phyloP scores from a whole-genome alignment of 30 jellyfish, hydroid and myxozoan genomes.

The Haliclystus octoradiatus region DNA sequence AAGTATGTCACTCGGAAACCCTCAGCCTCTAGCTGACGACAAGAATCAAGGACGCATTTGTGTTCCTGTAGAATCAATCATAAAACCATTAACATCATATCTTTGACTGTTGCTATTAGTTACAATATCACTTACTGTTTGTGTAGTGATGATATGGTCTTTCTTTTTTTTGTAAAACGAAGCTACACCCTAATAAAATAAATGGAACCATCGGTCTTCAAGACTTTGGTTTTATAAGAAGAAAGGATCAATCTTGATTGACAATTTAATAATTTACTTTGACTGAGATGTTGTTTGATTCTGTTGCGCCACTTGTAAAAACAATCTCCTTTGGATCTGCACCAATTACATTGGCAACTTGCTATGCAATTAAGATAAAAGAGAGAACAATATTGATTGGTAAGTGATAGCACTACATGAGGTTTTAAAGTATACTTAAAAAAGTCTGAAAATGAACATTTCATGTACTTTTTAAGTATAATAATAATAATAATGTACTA shows the following conservation, averaged over 20 bases:
- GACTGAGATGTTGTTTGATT: constrained; percentile 91
- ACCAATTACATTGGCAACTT: constrained; percentile 86
- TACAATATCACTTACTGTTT: constrained; percentile 97
- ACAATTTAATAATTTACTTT: constrained; percentile 39
- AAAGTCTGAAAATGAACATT: no score
- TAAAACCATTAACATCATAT: background rate
- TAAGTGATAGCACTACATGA: no score
- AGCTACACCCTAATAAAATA: constrained; percentile 77
- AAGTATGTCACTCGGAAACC: constrained; percentile 96
- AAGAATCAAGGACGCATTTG: constrained; percentile 97
- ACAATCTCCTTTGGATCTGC: constrained; percentile 94
- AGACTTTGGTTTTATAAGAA: background rate
- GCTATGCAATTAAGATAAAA: constrained; percentile 20
- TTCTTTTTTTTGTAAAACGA: constrained; percentile 77
- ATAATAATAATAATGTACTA: no score
- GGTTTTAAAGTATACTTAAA: no score
- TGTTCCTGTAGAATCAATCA: constrained; percentile 60
- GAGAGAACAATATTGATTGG: no score
- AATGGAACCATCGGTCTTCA: background rate
- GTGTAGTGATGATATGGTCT: constrained; percentile 95
- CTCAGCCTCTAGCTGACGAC: constrained; percentile 84
- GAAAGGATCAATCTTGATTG: background rate
- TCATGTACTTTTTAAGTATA: no score
- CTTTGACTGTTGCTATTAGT: no score
- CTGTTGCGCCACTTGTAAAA: constrained; percentile 99